Evolutionary conservation across 2,113 vertebrate species (phyloP).

Genomic region (Prochilodus magdalenae): DNA sequence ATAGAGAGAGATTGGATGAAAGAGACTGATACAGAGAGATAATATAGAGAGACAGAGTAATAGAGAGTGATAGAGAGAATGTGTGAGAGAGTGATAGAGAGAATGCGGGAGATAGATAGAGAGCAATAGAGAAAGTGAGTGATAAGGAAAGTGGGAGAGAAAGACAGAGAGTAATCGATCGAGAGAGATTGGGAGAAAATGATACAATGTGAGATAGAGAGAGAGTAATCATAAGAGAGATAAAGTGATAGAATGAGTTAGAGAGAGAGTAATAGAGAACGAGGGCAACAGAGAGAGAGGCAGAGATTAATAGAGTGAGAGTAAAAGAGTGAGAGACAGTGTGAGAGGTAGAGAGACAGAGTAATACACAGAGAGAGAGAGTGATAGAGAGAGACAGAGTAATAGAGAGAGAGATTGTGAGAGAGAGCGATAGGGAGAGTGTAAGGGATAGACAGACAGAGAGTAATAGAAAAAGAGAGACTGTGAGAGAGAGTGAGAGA

Average conservation of each 20-base stretch:
- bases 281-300: not conserved
- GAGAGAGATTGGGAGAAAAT: not conserved
- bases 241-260: not conserved
- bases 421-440: not conserved
- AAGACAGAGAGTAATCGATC: not conserved
- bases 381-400: not conserved
- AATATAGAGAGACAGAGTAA: not conserved
- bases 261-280: not conserved
- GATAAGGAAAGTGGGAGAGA: slow-evolving; percentile 18
- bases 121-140: not conserved
- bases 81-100: not conserved
- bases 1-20: not conserved
- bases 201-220: not conserved
- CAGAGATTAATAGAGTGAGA: not conserved
- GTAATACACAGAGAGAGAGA: not conserved
- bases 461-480: not conserved
- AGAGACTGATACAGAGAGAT: not conserved
- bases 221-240: not conserved
- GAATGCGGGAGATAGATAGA: no score
- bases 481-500: not conserved
- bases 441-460: not conserved
- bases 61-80: not conserved
- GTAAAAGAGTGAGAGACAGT: not conserved
- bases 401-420: not conserved
- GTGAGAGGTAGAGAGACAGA: no score